phyloP scores from a whole-genome alignment of 2,888 invertebrate genomes.

The Tinea semifulvella region DNA sequence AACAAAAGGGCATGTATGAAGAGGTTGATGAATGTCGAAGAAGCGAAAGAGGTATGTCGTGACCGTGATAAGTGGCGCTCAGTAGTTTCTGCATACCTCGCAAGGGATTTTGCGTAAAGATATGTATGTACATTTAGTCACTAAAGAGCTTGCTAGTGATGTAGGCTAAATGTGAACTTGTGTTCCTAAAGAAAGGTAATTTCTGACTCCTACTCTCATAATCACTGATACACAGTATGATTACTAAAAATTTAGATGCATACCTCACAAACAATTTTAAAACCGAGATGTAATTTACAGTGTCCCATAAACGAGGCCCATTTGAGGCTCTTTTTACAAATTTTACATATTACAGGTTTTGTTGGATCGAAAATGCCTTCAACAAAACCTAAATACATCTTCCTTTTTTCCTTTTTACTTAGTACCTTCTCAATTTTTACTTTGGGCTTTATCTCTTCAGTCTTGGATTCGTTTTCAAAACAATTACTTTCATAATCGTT shows the following conservation, averaged over 20 bases:
- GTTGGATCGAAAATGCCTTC: constrained; percentile 24
- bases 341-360: constrained; percentile 26
- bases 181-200: too few relatives aligned
- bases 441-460: background rate
- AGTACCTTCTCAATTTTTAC: constrained; percentile 4
- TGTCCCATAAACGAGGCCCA: constrained; percentile 30
- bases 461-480: background rate
- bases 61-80: too few relatives aligned
- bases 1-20: too few relatives aligned
- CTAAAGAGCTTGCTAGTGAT: too few relatives aligned
- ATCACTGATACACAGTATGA: too few relatives aligned
- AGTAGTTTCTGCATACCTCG: too few relatives aligned
- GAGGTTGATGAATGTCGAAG: too few relatives aligned
- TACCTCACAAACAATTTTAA: constrained; percentile 30
- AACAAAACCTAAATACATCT: constrained; percentile 25
- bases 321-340: constrained; percentile 26
- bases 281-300: constrained; percentile 28
- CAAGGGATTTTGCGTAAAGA: too few relatives aligned
- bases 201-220: too few relatives aligned
- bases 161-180: too few relatives aligned
- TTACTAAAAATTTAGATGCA: constrained; percentile 1
- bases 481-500: constrained; percentile 12
- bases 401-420: constrained; percentile 20
- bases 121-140: too few relatives aligned
- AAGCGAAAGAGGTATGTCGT: too few relatives aligned